phyloP scores from a whole-genome alignment of 2,113 vertebrate species.

The Scortum barcoo region DNA sequence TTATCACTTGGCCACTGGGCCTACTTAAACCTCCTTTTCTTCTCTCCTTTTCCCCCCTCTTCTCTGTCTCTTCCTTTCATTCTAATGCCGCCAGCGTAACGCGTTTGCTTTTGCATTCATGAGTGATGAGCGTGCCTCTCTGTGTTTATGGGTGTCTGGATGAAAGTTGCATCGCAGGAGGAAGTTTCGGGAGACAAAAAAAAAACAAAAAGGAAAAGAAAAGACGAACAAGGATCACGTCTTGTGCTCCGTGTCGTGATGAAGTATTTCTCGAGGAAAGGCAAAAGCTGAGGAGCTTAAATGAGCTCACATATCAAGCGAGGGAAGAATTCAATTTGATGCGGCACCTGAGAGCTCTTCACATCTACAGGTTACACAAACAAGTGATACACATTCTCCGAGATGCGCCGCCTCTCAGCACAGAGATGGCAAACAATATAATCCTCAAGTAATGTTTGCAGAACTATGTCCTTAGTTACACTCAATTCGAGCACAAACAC shows the following conservation, averaged over 20 bases:
- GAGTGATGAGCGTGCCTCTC: constrained; percentile 7
- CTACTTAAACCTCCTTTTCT: not conserved
- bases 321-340: constrained; percentile 44
- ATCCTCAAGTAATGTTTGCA: constrained; percentile 42
- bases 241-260: not conserved
- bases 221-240: not conserved
- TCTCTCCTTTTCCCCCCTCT: not conserved
- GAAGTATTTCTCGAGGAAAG: constrained; percentile 23
- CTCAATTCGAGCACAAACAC: not conserved
- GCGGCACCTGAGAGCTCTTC: constrained; percentile 57
- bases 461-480: constrained; percentile 27
- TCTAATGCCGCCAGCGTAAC: not conserved
- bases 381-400: constrained; percentile 36
- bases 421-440: constrained; percentile 48
- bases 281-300: constrained; percentile 41
- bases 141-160: constrained; percentile 12
- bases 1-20: not conserved
- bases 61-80: constrained; percentile 8
- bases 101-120: constrained; percentile 19
- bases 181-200: constrained; percentile 17
- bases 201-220: no score
- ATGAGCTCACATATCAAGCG: constrained; percentile 42
- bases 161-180: constrained; percentile 39
- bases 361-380: constrained; percentile 59
- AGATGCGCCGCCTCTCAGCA: constrained; percentile 47